These are phyloP conservation scores for Chaunax sp. DNA, from an alignment of 2,797 vertebrate species.

Conservation along the genomic window DNA sequence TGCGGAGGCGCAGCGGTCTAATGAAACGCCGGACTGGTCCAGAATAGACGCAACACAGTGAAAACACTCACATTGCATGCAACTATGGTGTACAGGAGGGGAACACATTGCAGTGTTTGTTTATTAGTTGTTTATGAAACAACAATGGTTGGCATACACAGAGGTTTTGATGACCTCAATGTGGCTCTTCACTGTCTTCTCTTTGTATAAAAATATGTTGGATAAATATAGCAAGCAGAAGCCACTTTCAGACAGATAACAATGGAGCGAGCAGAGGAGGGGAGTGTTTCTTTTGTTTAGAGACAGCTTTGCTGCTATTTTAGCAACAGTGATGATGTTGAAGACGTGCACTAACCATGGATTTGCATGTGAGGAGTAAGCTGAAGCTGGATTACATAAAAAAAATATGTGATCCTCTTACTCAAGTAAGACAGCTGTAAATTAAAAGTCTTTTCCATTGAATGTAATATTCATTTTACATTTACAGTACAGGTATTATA, in stretches of 20 bases:
- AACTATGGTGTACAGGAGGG: conserved; percentile 5
- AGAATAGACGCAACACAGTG: conserved; percentile 26
- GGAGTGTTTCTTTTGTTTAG: conserved; percentile 51
- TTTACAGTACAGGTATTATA: too few species aligned
- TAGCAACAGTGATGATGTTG: conserved; percentile 36
- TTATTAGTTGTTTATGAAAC: conserved; percentile 69
- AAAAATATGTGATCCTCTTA: too few species aligned
- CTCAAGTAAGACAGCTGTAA: too few species aligned
- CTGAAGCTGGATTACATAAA: background rate
- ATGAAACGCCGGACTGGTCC: conserved; percentile 21
- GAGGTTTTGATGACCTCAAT: conserved; percentile 44
- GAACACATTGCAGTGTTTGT: conserved; percentile 37
- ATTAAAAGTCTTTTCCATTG: too few species aligned
- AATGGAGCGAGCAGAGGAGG: conserved; percentile 37
- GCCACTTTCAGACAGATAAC: conserved; percentile 50
- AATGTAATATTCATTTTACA: too few species aligned
- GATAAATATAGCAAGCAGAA: conserved; percentile 65
- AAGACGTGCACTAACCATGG: background rate
- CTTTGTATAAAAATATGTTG: conserved; percentile 60
- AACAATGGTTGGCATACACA: conserved; percentile 77
- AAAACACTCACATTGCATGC: conserved; percentile 30
- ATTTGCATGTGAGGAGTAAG: conserved; percentile 8
- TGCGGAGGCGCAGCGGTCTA: conserved; percentile 19
- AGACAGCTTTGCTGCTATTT: conserved; percentile 50
- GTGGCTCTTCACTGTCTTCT: conserved; percentile 27